These are phyloP conservation scores for Rhinoderma darwinii DNA, from an alignment of 2,113 vertebrate species.

Conservation along the genomic window DNA sequence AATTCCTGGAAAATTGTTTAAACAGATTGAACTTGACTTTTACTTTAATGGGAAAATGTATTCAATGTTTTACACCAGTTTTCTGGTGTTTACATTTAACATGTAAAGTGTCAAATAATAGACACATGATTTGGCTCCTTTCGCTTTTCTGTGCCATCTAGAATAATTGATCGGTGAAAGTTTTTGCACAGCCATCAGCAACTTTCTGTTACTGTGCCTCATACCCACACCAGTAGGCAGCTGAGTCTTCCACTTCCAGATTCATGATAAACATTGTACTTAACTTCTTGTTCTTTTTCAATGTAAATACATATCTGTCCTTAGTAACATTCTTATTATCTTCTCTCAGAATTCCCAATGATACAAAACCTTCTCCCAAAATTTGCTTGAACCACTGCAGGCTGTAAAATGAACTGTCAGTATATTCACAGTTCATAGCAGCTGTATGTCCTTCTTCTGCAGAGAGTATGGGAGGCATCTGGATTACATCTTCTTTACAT, in stretches of 20 bases:
- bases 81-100: too few relatives aligned
- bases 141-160: too few relatives aligned
- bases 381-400: constrained; percentile 45
- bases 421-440: constrained; percentile 35
- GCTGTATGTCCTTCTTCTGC: neutral
- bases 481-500: neutral
- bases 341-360: neutral
- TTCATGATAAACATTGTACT: constrained; percentile 7
- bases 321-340: neutral
- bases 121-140: too few relatives aligned
- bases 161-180: too few relatives aligned
- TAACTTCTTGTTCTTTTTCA: constrained; percentile 25
- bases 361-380: neutral
- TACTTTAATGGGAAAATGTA: too few relatives aligned
- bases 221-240: constrained; percentile 35
- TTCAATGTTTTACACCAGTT: too few relatives aligned
- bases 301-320: constrained; percentile 10
- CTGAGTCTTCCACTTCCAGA: constrained; percentile 10
- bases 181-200: constrained; percentile 19
- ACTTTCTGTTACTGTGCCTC: constrained; percentile 42
- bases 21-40: too few relatives aligned
- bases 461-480: neutral
- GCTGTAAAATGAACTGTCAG: neutral
- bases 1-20: too few relatives aligned
- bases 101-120: too few relatives aligned